These are phyloP conservation scores for Florisuga fusca DNA, from an alignment of 2,797 vertebrate genomes.

Conservation along the genomic window DNA sequence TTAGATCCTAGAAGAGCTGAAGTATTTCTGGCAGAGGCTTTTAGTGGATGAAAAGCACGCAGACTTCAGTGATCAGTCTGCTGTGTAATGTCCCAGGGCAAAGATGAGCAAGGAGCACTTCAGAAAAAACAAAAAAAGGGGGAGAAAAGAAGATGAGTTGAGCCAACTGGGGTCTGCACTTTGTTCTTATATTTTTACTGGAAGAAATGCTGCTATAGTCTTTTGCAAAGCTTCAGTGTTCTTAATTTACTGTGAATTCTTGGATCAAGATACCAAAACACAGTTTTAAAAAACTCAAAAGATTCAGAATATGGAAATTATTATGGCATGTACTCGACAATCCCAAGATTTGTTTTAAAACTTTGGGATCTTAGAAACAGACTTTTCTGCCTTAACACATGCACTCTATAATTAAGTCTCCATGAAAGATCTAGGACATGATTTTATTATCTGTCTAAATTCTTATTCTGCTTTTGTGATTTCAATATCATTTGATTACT, in stretches of 20 bases:
- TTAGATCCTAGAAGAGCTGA: slow-evolving; percentile 9
- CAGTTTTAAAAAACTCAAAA: slow-evolving; percentile 11
- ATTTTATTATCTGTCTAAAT: not conserved
- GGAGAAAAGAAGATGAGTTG: accelerated
- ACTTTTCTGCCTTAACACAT: not conserved
- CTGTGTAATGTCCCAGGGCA: not conserved
- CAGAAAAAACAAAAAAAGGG: not conserved
- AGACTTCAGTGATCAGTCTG: not conserved
- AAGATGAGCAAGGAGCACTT: slow-evolving; percentile 42
- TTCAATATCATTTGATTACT: not conserved
- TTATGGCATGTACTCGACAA: not conserved
- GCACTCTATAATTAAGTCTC: not conserved
- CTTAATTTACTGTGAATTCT: slow-evolving; percentile 28
- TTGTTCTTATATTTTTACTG: slow-evolving; percentile 51
- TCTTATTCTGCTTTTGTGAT: not conserved
- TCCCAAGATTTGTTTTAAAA: slow-evolving; percentile 41
- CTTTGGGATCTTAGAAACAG: not conserved
- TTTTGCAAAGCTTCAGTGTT: slow-evolving; percentile 5
- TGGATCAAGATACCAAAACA: slow-evolving; percentile 36
- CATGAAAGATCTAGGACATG: not conserved
- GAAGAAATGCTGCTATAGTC: not conserved
- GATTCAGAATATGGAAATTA: slow-evolving; percentile 33
- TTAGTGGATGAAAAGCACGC: slow-evolving; percentile 66
- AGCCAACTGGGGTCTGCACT: slow-evolving; percentile 32
- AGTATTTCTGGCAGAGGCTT: slow-evolving; percentile 35